phyloP scores from a whole-genome alignment of 1,140 invertebrate species.

The Drosophila tristis region DNA sequence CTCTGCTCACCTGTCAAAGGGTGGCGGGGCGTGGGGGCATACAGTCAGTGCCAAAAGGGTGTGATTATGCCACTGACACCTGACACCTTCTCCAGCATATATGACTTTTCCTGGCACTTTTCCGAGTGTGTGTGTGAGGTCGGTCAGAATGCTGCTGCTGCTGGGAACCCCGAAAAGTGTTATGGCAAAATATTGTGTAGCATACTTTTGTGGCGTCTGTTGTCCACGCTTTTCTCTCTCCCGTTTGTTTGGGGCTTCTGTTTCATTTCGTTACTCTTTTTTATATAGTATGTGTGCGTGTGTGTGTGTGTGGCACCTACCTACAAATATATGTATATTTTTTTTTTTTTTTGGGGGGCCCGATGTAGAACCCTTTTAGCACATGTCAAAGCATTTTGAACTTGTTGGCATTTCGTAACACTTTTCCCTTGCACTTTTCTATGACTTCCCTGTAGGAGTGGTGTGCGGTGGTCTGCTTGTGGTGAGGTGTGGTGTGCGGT shows the following conservation, averaged over 20 bases:
- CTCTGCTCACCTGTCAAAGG: conserved; percentile 48
- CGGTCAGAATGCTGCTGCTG: conserved; percentile 53
- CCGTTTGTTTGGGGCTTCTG: neutral
- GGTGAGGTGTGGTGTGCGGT: neutral
- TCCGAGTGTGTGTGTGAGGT: conserved; percentile 29
- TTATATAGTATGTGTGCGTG: neutral
- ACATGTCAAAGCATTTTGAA: conserved; percentile 80
- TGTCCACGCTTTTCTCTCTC: conserved; percentile 17
- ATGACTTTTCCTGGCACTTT: conserved; percentile 16
- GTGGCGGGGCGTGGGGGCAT: neutral
- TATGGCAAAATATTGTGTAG: conserved; percentile 58
- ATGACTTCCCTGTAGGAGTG: conserved; percentile 51
- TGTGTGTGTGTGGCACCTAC: conserved; percentile 4
- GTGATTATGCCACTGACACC: conserved; percentile 77
- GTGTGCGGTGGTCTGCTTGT: neutral
- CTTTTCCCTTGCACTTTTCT: conserved; percentile 65
- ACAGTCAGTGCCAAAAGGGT: conserved; percentile 56
- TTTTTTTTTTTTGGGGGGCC: conserved; percentile 4
- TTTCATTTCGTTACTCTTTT: conserved; percentile 3
- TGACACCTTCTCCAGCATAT: conserved; percentile 61
- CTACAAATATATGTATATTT: conserved; percentile 21
- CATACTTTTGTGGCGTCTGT: conserved; percentile 47
- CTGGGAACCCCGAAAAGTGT: conserved; percentile 55
- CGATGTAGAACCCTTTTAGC: conserved; percentile 63
- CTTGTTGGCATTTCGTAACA: conserved; percentile 76